These are phyloP conservation scores for Apocrypta bakeri DNA, from an alignment of 1,140 invertebrate species.

Conservation along the genomic window DNA sequence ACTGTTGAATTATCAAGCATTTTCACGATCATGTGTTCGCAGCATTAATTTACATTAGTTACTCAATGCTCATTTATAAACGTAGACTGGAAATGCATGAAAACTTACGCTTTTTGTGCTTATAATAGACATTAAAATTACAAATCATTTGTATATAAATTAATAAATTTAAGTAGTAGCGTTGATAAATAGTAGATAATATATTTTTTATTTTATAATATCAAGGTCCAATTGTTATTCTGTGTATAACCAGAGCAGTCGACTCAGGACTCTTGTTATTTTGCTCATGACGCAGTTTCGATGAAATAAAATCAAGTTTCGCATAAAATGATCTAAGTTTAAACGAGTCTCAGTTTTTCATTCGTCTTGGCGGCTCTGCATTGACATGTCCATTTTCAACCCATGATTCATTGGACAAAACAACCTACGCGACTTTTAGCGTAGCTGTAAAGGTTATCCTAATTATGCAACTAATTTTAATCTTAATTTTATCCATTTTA, in stretches of 20 bases:
- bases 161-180: no score
- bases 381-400: not conserved
- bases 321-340: not conserved
- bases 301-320: not conserved
- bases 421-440: not conserved
- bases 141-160: no score
- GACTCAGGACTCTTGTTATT: constrained; percentile 11
- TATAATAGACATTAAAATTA: not conserved
- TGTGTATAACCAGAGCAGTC: not conserved
- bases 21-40: constrained; percentile 3
- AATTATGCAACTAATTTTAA: constrained; percentile 8
- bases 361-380: not conserved
- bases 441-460: not conserved
- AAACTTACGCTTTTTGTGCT: not conserved
- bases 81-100: not conserved
- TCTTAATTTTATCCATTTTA: constrained; percentile 1
- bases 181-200: no score
- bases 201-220: no score
- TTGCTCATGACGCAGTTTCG: not conserved
- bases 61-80: not conserved
- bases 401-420: not conserved
- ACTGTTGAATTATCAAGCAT: not conserved
- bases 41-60: not conserved
- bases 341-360: not conserved
- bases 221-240: not conserved